A percentile compares a stretch with the other conserved stretches of the same genome.
Evolutionary conservation across 2,888 invertebrate genomes (phyloP).

Genomic region (Hypercompe scribonia): DNA sequence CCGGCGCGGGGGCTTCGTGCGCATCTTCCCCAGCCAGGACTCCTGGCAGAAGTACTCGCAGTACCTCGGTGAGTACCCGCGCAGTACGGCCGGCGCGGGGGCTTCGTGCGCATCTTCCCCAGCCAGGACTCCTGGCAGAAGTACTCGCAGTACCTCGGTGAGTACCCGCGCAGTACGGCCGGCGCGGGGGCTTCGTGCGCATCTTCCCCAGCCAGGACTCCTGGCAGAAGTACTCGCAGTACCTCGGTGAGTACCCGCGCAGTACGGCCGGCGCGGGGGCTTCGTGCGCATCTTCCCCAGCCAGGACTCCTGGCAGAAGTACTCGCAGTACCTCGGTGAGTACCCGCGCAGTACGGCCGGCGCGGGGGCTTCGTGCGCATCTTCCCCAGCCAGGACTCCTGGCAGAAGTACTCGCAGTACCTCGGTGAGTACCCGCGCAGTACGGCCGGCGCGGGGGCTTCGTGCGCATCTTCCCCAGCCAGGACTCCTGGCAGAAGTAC

Average conservation of each 20-base stretch:
- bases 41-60: slow-evolving; percentile 94
- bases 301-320: slow-evolving; percentile 94
- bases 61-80: slow-evolving; percentile 91
- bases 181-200: slow-evolving; percentile 95
- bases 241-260: slow-evolving; percentile 91
- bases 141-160: slow-evolving; percentile 92
- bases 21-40: slow-evolving; percentile 96
- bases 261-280: slow-evolving; percentile 94
- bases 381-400: slow-evolving; percentile 95
- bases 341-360: slow-evolving; percentile 92
- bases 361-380: slow-evolving; percentile 96
- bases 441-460: slow-evolving; percentile 95
- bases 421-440: slow-evolving; percentile 92
- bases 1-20: slow-evolving; percentile 94
- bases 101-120: slow-evolving; percentile 96
- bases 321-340: slow-evolving; percentile 92
- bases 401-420: slow-evolving; percentile 93
- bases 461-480: slow-evolving; percentile 95
- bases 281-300: slow-evolving; percentile 97
- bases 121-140: slow-evolving; percentile 95
- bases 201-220: slow-evolving; percentile 96
- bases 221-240: slow-evolving; percentile 93
- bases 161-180: slow-evolving; percentile 92
- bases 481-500: slow-evolving; percentile 95
- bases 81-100: slow-evolving; percentile 94